Conservation (phyloP, 2,113 vertebrate species). For the Castor canadensis region DNA sequence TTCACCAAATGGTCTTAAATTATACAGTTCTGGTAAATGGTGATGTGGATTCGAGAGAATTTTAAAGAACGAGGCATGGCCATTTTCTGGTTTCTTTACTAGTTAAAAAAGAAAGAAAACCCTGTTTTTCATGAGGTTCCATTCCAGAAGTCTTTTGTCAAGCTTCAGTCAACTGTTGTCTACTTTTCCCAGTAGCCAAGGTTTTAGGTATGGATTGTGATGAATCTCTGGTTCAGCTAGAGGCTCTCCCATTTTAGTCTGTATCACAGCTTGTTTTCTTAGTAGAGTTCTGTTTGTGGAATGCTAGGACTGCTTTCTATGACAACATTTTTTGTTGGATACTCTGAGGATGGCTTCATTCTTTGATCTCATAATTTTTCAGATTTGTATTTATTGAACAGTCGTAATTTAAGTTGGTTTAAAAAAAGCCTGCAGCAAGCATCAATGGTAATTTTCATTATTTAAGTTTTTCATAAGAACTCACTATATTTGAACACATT, state of each 20-base stretch:
- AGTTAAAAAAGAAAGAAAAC: background rate
- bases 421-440: conserved; percentile 35
- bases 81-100: background rate
- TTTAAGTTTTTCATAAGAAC: conserved; percentile 66
- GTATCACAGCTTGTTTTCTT: background rate
- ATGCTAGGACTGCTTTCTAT: conserved; percentile 3
- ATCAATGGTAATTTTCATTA: conserved; percentile 51
- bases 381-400: conserved; percentile 42
- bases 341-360: conserved; percentile 25
- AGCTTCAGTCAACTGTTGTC: background rate
- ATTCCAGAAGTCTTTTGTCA: conserved; percentile 29
- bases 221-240: conserved; percentile 21
- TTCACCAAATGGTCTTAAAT: conserved; percentile 19
- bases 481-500: conserved; percentile 13
- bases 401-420: conserved; percentile 43
- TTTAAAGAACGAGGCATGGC: conserved; percentile 1
- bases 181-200: background rate
- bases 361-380: conserved; percentile 58
- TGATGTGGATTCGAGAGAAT: background rate
- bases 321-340: conserved; percentile 15
- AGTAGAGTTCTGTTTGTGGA: background rate
- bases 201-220: background rate
- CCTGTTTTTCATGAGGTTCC: background rate
- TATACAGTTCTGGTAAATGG: conserved; percentile 7
- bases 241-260: conserved; percentile 30